phyloP scores from a whole-genome alignment of 2,113 vertebrate genomes.

The Ameiurus melas region DNA sequence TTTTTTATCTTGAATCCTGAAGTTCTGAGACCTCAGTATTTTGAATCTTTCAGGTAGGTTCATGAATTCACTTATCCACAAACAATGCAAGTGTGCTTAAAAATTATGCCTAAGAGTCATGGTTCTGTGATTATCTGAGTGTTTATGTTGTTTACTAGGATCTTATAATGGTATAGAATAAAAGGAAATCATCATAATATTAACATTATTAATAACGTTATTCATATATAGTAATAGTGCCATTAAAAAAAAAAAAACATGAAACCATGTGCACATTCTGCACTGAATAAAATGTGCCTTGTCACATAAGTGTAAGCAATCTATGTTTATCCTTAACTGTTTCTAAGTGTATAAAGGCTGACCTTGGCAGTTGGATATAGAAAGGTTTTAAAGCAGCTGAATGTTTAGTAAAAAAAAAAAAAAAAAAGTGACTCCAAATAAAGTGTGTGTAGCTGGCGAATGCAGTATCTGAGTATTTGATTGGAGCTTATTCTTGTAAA shows the following conservation, averaged over 20 bases:
- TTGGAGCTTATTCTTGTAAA: constrained; percentile 69
- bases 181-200: background rate
- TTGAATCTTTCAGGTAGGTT: background rate
- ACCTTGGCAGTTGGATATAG: constrained; percentile 52
- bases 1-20: background rate
- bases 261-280: background rate
- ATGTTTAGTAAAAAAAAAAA: constrained; percentile 56
- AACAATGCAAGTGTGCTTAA: background rate
- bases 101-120: background rate
- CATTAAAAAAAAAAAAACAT: background rate
- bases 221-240: background rate
- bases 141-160: background rate
- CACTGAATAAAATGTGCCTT: background rate
- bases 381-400: constrained; percentile 56
- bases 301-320: background rate
- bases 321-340: constrained; percentile 44
- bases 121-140: background rate
- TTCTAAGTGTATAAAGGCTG: constrained; percentile 57
- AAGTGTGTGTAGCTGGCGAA: constrained; percentile 60
- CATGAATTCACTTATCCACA: background rate
- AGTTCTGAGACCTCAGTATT: background rate
- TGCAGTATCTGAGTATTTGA: constrained; percentile 65
- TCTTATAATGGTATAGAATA: background rate
- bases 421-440: constrained; percentile 59
- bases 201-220: background rate